A percentile compares a stretch with the other conserved stretches of the same genome.
Conservation (phyloP, 2,888 invertebrate genomes). For the Gari tellinella region DNA sequence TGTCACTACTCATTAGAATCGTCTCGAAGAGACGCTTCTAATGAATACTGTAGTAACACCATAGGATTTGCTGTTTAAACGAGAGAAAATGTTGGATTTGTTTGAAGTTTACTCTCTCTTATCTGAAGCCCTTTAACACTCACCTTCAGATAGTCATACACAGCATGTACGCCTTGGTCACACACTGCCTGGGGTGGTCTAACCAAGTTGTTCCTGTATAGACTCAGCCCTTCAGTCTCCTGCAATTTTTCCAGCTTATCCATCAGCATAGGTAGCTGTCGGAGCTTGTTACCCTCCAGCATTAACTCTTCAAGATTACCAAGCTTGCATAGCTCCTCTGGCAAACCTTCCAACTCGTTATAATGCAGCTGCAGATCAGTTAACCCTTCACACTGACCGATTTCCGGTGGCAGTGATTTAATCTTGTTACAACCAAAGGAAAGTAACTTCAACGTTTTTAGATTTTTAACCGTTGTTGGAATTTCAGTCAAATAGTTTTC, state of each 20-base stretch:
- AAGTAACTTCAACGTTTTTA: constrained; percentile 68
- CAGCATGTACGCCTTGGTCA: constrained; percentile 69
- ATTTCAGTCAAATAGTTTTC: constrained; percentile 77
- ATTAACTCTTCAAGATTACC: constrained; percentile 69
- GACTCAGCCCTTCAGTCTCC: constrained; percentile 65
- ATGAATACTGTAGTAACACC: too few species aligned
- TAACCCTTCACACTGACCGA: constrained; percentile 66
- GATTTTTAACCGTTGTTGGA: constrained; percentile 62
- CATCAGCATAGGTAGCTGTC: constrained; percentile 70
- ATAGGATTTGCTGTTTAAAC: too few species aligned
- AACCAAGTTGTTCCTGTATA: constrained; percentile 69
- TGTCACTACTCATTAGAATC: too few species aligned
- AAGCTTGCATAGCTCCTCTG: constrained; percentile 71
- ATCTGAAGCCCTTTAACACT: too few species aligned
- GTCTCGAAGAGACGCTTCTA: too few species aligned
- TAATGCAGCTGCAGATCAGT: constrained; percentile 59
- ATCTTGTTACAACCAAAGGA: constrained; percentile 71
- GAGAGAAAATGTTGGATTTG: too few species aligned
- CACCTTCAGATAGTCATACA: constrained; percentile 70
- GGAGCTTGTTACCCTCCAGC: constrained; percentile 71
- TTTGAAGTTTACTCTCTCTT: too few species aligned
- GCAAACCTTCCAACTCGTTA: constrained; percentile 66
- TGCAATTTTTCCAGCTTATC: constrained; percentile 71
- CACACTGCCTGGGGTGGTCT: constrained; percentile 76
- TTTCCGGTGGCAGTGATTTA: constrained; percentile 62